Conservation (phyloP, 2,888 invertebrate genomes). For the Lithodes maja region DNA sequence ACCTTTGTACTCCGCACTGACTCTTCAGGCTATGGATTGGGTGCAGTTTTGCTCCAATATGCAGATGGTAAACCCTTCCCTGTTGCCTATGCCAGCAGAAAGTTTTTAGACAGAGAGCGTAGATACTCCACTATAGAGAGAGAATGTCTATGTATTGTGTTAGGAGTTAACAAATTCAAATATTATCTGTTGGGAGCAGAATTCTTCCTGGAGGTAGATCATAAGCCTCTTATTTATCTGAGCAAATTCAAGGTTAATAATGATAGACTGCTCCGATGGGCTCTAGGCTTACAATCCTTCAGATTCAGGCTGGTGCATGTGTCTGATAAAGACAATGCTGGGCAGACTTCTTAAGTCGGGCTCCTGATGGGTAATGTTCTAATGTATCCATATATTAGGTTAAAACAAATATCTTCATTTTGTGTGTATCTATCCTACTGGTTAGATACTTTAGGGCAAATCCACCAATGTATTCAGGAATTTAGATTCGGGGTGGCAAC, state of each 20-base stretch:
- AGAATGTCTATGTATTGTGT: no score
- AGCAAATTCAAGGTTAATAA: background rate
- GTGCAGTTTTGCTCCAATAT: no score
- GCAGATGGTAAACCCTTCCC: slow-evolving; percentile 1
- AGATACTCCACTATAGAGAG: no score
- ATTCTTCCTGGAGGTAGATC: background rate
- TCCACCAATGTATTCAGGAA: no score
- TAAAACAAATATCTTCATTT: no score
- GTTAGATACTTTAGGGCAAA: no score
- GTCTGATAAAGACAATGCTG: slow-evolving; percentile 16
- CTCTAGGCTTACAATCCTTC: background rate
- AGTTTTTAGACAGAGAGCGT: slow-evolving; percentile 13
- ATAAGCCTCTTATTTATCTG: slow-evolving; percentile 35
- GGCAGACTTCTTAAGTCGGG: slow-evolving; percentile 15
- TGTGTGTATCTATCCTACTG: no score
- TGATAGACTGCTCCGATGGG: no score
- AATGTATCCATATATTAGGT: no score
- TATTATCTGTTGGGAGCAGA: slow-evolving; percentile 14
- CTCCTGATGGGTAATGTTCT: no score
- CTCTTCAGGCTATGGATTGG: slow-evolving; percentile 22
- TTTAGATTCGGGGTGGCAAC: no score
- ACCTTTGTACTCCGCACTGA: slow-evolving; percentile 12
- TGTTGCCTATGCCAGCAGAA: slow-evolving; percentile 32
- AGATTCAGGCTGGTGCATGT: slow-evolving; percentile 20
- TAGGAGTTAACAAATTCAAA: no score